phyloP scores from a whole-genome alignment of 1,140 invertebrate genomes.

The Wiebesia pumilae region DNA sequence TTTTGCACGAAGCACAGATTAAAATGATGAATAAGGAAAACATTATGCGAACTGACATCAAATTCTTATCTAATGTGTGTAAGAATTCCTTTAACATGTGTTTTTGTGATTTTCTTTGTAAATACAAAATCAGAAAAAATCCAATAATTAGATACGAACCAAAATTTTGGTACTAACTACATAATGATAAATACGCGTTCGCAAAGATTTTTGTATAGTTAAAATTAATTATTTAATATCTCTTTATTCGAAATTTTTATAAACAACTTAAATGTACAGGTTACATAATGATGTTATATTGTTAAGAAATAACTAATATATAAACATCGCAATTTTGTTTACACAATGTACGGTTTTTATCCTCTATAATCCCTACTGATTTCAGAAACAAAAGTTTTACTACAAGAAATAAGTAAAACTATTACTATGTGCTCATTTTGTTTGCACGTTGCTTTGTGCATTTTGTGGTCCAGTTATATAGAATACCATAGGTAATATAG shows the following conservation, averaged over 20 bases:
- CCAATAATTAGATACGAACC: not conserved
- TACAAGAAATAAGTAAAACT: not conserved
- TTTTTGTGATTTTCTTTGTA: not conserved
- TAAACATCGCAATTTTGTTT: conserved; percentile 28
- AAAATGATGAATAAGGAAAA: conserved; percentile 1
- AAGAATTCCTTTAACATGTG: not conserved
- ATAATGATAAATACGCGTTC: not conserved
- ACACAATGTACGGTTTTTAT: conserved; percentile 1
- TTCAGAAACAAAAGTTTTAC: not conserved
- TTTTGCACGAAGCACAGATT: conserved; percentile 1
- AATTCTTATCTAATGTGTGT: conserved; percentile 19
- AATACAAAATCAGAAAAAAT: conserved; percentile 30
- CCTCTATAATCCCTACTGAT: not conserved
- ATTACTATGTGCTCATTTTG: too few relatives aligned
- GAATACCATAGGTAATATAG: too few relatives aligned
- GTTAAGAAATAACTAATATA: conserved; percentile 47
- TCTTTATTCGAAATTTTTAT: conserved; percentile 40
- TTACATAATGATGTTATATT: conserved; percentile 33
- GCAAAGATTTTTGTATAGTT: conserved; percentile 39
- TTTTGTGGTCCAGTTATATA: too few relatives aligned
- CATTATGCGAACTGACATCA: not conserved
- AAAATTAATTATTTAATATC: conserved; percentile 26
- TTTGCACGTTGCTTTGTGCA: too few relatives aligned
- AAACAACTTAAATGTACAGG: conserved; percentile 9
- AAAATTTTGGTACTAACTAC: not conserved